These are phyloP conservation scores for Cotesia typhae DNA, from an alignment of 1,140 invertebrate genomes.

Conservation along the genomic window DNA sequence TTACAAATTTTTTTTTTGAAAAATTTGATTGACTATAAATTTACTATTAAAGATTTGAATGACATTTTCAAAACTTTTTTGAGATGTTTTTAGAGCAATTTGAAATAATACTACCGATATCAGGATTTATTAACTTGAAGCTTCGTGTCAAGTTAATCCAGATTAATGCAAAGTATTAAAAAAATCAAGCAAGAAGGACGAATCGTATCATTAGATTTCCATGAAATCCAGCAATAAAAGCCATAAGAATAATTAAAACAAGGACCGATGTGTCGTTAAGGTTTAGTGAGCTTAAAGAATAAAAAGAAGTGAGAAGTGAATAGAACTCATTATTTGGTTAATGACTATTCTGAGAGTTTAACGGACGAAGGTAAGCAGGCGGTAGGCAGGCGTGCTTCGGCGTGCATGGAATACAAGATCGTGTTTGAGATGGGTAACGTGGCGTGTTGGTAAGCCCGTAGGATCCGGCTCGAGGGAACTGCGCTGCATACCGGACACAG, in stretches of 20 bases:
- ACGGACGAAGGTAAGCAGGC: slow-evolving; percentile 36
- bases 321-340: slow-evolving; percentile 59
- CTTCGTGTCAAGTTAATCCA: no score
- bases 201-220: no score
- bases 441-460: slow-evolving; percentile 42
- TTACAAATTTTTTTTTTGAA: no score
- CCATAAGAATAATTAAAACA: background rate
- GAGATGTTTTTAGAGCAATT: no score
- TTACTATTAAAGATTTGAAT: no score
- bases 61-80: no score
- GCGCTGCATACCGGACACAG: slow-evolving; percentile 36
- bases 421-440: slow-evolving; percentile 62
- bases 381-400: slow-evolving; percentile 43
- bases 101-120: no score
- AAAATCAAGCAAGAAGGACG: no score
- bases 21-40: no score
- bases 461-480: slow-evolving; percentile 52
- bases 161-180: no score
- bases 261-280: slow-evolving; percentile 17
- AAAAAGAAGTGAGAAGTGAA: slow-evolving; percentile 25
- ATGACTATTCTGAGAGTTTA: slow-evolving; percentile 61
- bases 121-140: no score
- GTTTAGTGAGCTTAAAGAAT: background rate
- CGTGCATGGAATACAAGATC: slow-evolving; percentile 60
- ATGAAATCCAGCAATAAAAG: background rate